phyloP scores from a whole-genome alignment of 2,113 vertebrate species.

The Orientallactaga bullata region DNA sequence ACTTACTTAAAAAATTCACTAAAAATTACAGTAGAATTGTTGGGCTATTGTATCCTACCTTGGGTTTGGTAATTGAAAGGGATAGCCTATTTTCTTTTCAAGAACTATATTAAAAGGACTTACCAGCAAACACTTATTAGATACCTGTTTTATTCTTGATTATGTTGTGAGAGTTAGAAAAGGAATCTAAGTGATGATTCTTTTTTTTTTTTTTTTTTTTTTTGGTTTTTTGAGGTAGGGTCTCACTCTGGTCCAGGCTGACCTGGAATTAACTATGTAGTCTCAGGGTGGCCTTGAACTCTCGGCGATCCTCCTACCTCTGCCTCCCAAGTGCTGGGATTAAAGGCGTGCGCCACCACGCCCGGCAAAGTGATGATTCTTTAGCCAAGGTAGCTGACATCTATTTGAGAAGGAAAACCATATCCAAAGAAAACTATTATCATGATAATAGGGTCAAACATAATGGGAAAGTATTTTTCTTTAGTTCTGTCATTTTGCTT shows the following conservation, averaged over 20 bases:
- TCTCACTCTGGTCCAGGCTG: too few species aligned
- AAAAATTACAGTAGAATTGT: background rate
- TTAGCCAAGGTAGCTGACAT: background rate
- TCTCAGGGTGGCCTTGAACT: too few species aligned
- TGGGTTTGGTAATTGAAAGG: background rate
- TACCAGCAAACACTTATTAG: background rate
- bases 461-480: background rate
- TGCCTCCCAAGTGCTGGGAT: too few species aligned
- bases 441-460: background rate
- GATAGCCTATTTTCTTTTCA: background rate
- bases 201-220: too few species aligned
- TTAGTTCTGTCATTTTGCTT: background rate
- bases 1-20: background rate
- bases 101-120: background rate
- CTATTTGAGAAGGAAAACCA: constrained; percentile 4
- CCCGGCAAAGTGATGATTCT: background rate
- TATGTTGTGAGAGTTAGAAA: background rate
- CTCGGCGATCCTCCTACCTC: too few species aligned
- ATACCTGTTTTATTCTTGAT: constrained; percentile 32
- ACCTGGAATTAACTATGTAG: too few species aligned
- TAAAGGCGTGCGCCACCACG: too few species aligned
- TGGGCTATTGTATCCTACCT: background rate
- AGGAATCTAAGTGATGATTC: background rate
- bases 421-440: background rate
- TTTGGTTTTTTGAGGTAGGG: too few species aligned